Evolutionary conservation across 2,888 invertebrate genomes (phyloP), one percentile per base, ranked within the genome.

Genomic region (Liodrosophila aerea): DNA sequence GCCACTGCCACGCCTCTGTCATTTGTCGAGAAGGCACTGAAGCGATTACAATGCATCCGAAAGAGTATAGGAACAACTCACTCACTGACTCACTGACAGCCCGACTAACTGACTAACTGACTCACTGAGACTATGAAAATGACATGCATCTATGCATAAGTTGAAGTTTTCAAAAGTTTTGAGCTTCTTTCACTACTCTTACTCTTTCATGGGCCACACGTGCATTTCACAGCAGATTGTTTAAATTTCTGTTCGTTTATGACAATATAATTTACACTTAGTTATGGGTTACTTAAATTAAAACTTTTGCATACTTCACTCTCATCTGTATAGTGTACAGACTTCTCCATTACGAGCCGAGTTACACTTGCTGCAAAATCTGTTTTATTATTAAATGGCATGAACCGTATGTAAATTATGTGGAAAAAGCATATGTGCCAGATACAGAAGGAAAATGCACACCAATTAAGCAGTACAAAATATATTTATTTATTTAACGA

Each of bases 31-130:
- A 37, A 7, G 22, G 22, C 40, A 18, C n/a, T 16, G 27, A 34
- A 33, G 18, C 44, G 44, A 46, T 51, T 40, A 45, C 39, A 40
- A 45, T 52, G 51, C 52, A 52, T 33, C 33, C 29, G 18, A 39
- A 54, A 37, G 43, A 13, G 12, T 37, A 13, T 30, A 34, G 16
- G 37, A 29, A 4, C 12, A 22, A 46, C 39, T 31, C 13, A 18
- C 30, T 2, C 13, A 39, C 18, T 18, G 30, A 53, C 2, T 29
- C 16, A 8, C 2, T 12, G 11, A 22, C 29, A 7, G 29, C 34
- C 34, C 2, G 7, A 31, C 4, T 9, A 18, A 5, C 12, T 12
- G 11, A 16, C 4, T 16, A 7, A 18, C 3, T n/a, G n/a, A 18
- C 0, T 7, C 1, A 18, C 18, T 16, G 18, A 37, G 9, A 8